Base-by-base conservation (phyloP, 23 tunicate genomes). In the Clavelina lepadiformis region DNA sequence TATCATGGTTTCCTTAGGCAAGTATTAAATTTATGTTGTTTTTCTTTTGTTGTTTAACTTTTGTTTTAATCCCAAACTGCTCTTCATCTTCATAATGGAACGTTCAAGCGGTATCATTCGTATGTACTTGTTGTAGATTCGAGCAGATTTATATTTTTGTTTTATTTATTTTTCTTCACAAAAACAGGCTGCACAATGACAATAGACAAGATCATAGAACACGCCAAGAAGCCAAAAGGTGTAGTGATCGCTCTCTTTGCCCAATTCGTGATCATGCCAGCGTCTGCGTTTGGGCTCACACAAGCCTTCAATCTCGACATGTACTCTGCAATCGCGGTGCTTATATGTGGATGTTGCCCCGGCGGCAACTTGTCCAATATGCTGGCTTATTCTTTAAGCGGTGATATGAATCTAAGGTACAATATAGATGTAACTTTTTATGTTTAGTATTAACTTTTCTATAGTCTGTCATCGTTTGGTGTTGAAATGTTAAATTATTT, bases 161-260 rank as follows among this genome's bases (percentile, higher is more conserved):
- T 46, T 46, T n/a, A n/a, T n/a, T n/a, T n/a, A n/a, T n/a, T n/a
- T n/a, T n/a, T n/a, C n/a, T n/a, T n/a, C n/a, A n/a, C n/a, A n/a
- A n/a, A n/a, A n/a, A n/a, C 36, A 89, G 97, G 97, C 41, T 89
- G 97, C 75, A 89, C 97, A 26, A 89, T 89, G 97, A 89, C 97
- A 13, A 33, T 89, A 6, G 53, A 53, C 2, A 73, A 81, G 52
- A 89, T 89, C 28, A 61, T 65, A 49, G 71, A 74, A 25, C 97
- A 89, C 63, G 83, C 86, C 6, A 75, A 52, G 36, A 67, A 68
- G 33, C 97, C 97, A 15, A 89, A 89, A 63, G 97, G 97, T 0
- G 97, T 89, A 2, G 45, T 89, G 6, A 89, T 89, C 20, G 97
- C 97, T 5, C 78, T 89, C 11, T 35, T 81, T 25, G 88, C 89